Conservation (phyloP, 2,113 vertebrate species). For the Stomatorhinus ivindoensis region DNA sequence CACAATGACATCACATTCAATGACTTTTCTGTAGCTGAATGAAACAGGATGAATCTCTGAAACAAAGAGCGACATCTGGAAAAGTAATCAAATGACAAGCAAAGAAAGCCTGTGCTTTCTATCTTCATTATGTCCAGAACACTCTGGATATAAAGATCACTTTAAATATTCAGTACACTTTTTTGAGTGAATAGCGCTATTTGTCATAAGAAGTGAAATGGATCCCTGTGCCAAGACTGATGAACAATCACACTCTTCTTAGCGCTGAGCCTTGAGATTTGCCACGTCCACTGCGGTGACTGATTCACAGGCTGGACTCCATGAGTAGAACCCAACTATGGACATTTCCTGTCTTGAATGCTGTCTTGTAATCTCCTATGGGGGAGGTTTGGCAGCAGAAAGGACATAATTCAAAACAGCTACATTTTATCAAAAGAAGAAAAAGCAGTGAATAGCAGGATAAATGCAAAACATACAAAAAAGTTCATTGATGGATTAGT, state of each 20-base stretch:
- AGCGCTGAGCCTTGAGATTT: background rate
- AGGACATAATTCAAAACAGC: background rate
- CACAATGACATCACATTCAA: background rate
- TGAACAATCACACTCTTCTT: background rate
- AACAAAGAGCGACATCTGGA: background rate
- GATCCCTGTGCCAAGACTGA: background rate
- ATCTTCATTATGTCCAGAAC: background rate
- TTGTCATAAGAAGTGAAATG: background rate
- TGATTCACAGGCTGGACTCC: background rate
- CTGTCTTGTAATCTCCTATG: no score
- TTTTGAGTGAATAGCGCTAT: background rate
- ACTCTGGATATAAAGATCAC: background rate
- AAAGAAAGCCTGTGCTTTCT: background rate
- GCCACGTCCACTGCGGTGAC: background rate
- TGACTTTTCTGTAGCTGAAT: background rate
- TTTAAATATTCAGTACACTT: background rate
- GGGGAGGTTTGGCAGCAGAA: background rate
- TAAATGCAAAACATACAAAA: background rate
- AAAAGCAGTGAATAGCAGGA: background rate
- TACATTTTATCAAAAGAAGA: background rate
- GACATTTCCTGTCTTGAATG: background rate
- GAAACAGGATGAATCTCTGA: background rate
- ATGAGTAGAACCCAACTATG: background rate
- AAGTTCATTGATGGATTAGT: background rate
- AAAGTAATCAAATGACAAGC: background rate